A percentile compares a stretch with the other conserved stretches of the same genome.
Evolutionary conservation across 2,888 invertebrate genomes (phyloP).

Genomic region (Drosophila lacicola): DNA sequence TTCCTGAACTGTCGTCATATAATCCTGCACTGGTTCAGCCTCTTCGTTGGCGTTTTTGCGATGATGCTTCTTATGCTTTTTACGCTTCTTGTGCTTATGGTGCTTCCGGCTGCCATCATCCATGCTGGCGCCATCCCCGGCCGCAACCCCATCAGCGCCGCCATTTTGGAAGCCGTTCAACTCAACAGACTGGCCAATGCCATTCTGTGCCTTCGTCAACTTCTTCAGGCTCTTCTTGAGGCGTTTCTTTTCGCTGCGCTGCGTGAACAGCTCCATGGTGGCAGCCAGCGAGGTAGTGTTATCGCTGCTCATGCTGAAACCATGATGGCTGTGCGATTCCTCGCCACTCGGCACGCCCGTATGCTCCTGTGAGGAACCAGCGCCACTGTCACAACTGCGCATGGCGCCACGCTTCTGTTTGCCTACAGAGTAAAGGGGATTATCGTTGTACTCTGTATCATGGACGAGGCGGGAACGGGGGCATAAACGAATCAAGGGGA

Average conservation of each 20-base stretch:
- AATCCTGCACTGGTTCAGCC: conserved; percentile 53
- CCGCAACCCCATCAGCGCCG: conserved; percentile 9
- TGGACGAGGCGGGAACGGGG: conserved; percentile 37
- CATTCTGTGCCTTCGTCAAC: conserved; percentile 72
- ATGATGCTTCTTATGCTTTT: conserved; percentile 91
- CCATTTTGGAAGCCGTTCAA: conserved; percentile 41
- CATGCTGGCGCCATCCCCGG: conserved; percentile 30
- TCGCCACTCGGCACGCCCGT: conserved; percentile 49
- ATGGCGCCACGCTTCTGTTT: conserved; percentile 79
- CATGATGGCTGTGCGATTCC: conserved; percentile 64
- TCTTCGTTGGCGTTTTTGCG: conserved; percentile 74
- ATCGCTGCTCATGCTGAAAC: conserved; percentile 63
- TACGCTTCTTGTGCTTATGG: conserved; percentile 92
- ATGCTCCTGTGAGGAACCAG: conserved; percentile 43
- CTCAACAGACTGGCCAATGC: conserved; percentile 21
- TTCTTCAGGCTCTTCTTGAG: conserved; percentile 81
- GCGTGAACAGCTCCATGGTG: conserved; percentile 80
- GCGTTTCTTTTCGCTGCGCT: conserved; percentile 83
- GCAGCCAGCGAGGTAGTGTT: conserved; percentile 74
- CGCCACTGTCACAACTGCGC: conserved; percentile 49
- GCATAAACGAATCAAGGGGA: conserved; percentile 37
- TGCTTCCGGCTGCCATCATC: conserved; percentile 86
- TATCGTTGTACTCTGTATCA: conserved; percentile 84
- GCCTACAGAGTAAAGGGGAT: conserved; percentile 84
- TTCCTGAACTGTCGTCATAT: conserved; percentile 27